Evolutionary conservation across 2,113 vertebrate species (phyloP).

Genomic region (Saguinus imperator): DNA sequence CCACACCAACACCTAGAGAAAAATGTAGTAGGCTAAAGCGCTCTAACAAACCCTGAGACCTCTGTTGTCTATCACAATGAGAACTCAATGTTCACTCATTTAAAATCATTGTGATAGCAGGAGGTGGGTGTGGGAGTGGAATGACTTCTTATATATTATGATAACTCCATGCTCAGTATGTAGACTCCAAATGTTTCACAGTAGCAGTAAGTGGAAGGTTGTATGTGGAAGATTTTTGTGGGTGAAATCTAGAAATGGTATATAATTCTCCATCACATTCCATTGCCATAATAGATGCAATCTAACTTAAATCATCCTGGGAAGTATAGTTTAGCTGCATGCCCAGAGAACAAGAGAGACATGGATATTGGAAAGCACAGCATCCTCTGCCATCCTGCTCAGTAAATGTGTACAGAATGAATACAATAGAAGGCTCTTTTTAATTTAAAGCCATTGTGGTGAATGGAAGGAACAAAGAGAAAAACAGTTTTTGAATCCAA

Average conservation of each 20-base stretch:
- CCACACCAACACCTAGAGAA: neutral
- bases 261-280: neutral
- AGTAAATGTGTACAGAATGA: neutral
- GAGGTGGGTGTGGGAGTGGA: fast-evolving
- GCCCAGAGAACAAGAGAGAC: neutral
- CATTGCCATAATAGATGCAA: neutral
- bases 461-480: neutral
- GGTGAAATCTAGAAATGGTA: neutral
- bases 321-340: neutral
- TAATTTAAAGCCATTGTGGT: neutral
- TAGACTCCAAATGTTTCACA: neutral
- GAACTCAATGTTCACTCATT: neutral
- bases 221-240: neutral
- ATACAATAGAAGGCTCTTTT: neutral
- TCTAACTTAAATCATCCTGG: neutral
- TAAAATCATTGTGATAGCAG: neutral
- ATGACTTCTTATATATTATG: neutral
- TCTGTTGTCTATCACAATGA: neutral
- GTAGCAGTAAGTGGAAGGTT: neutral
- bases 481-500: neutral
- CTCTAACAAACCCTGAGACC: neutral
- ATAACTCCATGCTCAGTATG: neutral
- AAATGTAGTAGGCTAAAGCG: neutral
- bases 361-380: neutral
- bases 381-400: neutral